Evolutionary conservation across 2,888 invertebrate genomes (phyloP).

Genomic region (Acanthosoma haemorrhoidale): DNA sequence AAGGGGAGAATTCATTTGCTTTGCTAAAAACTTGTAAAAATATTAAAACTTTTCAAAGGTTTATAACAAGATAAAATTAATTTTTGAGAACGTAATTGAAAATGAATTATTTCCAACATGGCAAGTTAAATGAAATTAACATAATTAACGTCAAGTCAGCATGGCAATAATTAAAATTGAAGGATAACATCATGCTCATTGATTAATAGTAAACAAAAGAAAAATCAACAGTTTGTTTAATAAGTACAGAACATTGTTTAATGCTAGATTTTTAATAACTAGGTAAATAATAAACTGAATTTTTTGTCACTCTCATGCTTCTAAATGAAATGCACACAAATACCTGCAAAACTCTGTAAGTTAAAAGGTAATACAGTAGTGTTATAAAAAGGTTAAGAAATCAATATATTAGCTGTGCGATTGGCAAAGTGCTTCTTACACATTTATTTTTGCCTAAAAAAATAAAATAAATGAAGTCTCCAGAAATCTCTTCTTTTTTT

Average conservation of each 20-base stretch:
- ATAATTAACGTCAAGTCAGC: conserved; percentile 11
- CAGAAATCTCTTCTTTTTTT: too few species aligned
- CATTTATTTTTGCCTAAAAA: too few species aligned
- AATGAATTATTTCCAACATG: too few species aligned
- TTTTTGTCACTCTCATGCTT: neutral
- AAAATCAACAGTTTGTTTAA: conserved; percentile 6
- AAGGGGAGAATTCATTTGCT: too few species aligned
- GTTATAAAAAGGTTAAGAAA: neutral
- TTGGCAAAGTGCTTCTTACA: neutral
- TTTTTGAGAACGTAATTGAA: too few species aligned
- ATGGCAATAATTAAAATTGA: conserved; percentile 15
- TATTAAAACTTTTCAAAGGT: too few species aligned
- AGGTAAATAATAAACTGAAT: neutral
- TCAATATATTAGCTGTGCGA: neutral
- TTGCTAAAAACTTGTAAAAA: too few species aligned
- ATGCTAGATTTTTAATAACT: neutral
- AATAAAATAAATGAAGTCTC: too few species aligned
- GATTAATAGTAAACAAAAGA: conserved; percentile 19
- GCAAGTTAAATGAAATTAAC: neutral
- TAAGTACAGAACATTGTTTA: neutral
- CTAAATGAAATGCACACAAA: neutral
- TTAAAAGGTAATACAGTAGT: neutral
- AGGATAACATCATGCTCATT: conserved; percentile 25
- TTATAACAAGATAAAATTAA: too few species aligned
- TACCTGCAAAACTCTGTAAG: neutral